These are phyloP conservation scores for Micromussa lordhowensis DNA, from an alignment of 92 coral and sea anemone species.

Conservation along the genomic window DNA sequence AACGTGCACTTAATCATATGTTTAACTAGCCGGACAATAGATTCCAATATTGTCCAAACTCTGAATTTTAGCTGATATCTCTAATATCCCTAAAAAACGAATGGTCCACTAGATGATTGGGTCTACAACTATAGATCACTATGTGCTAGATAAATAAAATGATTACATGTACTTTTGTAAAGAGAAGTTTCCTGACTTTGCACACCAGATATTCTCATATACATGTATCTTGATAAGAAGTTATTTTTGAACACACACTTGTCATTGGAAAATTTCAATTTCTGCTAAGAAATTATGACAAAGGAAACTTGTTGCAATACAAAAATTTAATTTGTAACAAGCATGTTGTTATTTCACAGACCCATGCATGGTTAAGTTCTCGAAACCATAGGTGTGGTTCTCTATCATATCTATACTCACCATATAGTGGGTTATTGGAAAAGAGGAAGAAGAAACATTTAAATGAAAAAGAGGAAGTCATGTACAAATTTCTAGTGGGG, in stretches of 20 bases:
- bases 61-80: not conserved
- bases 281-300: not conserved
- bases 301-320: not conserved
- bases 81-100: too few species aligned
- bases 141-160: not conserved
- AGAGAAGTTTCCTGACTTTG: not conserved
- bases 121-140: not conserved
- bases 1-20: not conserved
- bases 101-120: not conserved
- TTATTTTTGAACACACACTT: not conserved
- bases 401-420: too few species aligned
- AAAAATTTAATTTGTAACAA: not conserved
- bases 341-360: not conserved
- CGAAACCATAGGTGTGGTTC: too few species aligned
- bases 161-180: not conserved
- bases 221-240: not conserved
- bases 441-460: too few species aligned
- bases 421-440: too few species aligned
- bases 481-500: too few species aligned
- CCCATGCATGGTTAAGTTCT: too few species aligned
- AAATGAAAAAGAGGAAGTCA: too few species aligned
- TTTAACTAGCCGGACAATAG: not conserved
- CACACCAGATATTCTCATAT: not conserved
- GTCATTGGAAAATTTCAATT: not conserved
- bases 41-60: not conserved